Conservation (phyloP, 2,797 vertebrate genomes). For the Enteromius treurensis region DNA sequence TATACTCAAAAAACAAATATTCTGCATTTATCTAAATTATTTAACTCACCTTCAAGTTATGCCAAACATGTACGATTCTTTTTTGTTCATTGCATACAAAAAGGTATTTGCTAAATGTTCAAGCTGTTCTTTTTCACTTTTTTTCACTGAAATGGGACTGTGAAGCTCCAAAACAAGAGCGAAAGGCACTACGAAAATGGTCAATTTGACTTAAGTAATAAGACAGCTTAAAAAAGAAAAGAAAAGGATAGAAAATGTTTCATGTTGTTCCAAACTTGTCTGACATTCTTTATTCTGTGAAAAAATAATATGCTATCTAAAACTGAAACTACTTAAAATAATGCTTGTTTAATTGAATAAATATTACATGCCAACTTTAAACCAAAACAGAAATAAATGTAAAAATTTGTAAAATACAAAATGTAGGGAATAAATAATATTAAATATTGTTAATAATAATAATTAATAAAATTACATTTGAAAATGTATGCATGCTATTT, state of each 20-base stretch:
- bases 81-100: background rate
- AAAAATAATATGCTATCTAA: background rate
- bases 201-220: background rate
- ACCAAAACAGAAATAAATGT: background rate
- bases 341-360: background rate
- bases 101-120: slow-evolving; percentile 6
- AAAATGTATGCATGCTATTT: background rate
- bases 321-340: background rate
- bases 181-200: background rate
- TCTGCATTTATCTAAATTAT: background rate
- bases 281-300: background rate
- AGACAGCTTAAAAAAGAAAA: background rate
- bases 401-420: background rate
- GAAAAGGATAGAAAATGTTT: background rate
- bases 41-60: background rate
- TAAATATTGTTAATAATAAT: background rate
- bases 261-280: background rate
- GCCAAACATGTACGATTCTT: background rate
- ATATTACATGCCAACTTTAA: background rate
- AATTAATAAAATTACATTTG: background rate
- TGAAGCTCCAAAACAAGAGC: background rate
- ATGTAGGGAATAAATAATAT: background rate
- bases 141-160: background rate
- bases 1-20: background rate
- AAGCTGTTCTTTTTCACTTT: background rate